These are phyloP conservation scores for Metellina segmentata DNA, from an alignment of 2,888 invertebrate species.

Conservation along the genomic window DNA sequence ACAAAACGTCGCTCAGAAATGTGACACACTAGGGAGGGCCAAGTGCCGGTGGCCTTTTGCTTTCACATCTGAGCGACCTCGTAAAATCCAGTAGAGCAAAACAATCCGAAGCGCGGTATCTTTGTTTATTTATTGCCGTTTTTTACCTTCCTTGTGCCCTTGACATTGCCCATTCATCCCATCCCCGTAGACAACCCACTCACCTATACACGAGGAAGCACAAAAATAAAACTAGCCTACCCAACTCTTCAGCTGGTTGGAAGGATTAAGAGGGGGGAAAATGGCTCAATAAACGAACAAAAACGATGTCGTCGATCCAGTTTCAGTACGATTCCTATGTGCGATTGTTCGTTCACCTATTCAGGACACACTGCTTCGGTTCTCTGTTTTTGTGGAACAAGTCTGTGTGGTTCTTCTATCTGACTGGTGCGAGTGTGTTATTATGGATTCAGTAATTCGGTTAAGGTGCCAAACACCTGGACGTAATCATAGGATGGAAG, in stretches of 20 bases:
- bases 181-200: slow-evolving; percentile 46
- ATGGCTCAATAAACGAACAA: slow-evolving; percentile 24
- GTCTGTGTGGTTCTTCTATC: background rate
- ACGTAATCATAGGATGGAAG: slow-evolving; percentile 25
- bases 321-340: slow-evolving; percentile 18
- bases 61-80: slow-evolving; percentile 14
- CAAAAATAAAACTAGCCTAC: background rate
- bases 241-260: background rate
- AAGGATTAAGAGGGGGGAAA: slow-evolving; percentile 4
- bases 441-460: slow-evolving; percentile 56
- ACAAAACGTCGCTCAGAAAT: background rate
- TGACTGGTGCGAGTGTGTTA: slow-evolving; percentile 6
- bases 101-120: background rate
- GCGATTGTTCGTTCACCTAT: slow-evolving; percentile 28
- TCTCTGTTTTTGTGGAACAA: background rate
- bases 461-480: slow-evolving; percentile 39
- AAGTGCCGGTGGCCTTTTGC: background rate
- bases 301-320: slow-evolving; percentile 72
- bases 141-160: slow-evolving; percentile 31
- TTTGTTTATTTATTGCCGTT: background rate
- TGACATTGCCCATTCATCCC: slow-evolving; percentile 63
- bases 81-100: slow-evolving; percentile 29
- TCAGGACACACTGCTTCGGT: background rate
- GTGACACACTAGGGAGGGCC: background rate
- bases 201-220: slow-evolving; percentile 26